Conservation (phyloP, 2,888 invertebrate species). For the Clunio marinus region DNA sequence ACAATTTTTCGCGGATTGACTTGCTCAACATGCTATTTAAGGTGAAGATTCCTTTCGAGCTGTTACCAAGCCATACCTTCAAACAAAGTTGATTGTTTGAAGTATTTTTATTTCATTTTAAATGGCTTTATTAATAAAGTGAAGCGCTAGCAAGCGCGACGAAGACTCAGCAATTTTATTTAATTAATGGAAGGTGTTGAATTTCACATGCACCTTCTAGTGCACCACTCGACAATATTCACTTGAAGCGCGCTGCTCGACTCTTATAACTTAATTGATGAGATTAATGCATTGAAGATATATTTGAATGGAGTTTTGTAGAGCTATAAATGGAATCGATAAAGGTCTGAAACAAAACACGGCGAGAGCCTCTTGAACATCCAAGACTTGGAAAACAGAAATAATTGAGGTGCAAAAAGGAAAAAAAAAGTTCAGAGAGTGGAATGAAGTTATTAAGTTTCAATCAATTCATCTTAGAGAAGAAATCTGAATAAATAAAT, state of each 20-base stretch:
- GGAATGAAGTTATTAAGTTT: too few relatives aligned
- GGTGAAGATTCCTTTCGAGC: background rate
- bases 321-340: constrained; percentile 14
- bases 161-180: constrained; percentile 25
- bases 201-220: constrained; percentile 25
- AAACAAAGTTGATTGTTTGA: background rate
- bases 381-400: too few relatives aligned
- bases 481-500: too few relatives aligned
- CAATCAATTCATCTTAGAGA: too few relatives aligned
- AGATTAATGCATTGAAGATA: constrained; percentile 19
- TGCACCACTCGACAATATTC: background rate
- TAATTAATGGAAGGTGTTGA: constrained; percentile 35
- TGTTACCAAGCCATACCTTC: background rate
- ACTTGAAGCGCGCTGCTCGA: background rate
- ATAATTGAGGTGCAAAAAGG: too few relatives aligned
- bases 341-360: constrained; percentile 1
- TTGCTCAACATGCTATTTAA: background rate
- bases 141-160: background rate
- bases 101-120: constrained; percentile 14
- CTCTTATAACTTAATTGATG: constrained; percentile 14
- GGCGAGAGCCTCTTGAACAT: constrained; percentile 2
- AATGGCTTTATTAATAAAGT: constrained; percentile 29
- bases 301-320: constrained; percentile 8
- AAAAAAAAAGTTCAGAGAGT: too few relatives aligned
- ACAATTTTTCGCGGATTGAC: constrained; percentile 6